Base-by-base conservation (phyloP, 2,888 invertebrate genomes). In the Andrena trimmerana region DNA sequence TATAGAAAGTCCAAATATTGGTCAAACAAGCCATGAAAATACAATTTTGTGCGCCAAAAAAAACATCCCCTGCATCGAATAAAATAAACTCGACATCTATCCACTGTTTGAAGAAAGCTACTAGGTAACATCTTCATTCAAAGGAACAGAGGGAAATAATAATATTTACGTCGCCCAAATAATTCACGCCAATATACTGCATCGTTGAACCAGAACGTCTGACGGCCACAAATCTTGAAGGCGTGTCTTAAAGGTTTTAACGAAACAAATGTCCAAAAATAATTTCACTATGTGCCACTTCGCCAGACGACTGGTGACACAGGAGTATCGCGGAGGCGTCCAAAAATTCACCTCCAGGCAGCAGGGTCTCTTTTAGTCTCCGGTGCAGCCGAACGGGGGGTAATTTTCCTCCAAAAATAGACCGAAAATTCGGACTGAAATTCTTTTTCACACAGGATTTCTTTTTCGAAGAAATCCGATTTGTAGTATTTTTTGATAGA, bases 151-250 rank as follows among this genome's bases (percentile, higher is more conserved):
- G 36, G 63, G 20, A 24, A 50, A 13, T 20, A 10, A 36, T 36
- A 63, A 79, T 69, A 77, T 79, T 79, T 77, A 69, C 42, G 73
- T 70, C 77, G 29, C 57, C 29, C 57, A 29, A 86, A 73, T 86
- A 75, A 70, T 77, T 74, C 68, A 83, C 50, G 57, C 52, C 68
- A 86, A 85, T 81, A 71, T 68, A 69, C 68, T 36, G 42, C 65
- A 68, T 50, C 67, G 71, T 77, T 84, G 80, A 85, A 74, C 70
- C 86, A 59, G 50, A 82, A 77, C 82, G 82, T 77, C 82, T 68
- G 83, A 74, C 83, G 67, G 31, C 59, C 50, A 78, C 67, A 69
- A 76, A 73, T 83, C 73, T 60, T 73, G 36, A 73, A 63, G 75
- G 42, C 68, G 63, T 13, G 63, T 36, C 36, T 52, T 7, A 63